A percentile compares a stretch with the other conserved stretches of the same genome.
Evolutionary conservation across 2,797 vertebrate species (phyloP).

Genomic region (Synanceia verrucosa): DNA sequence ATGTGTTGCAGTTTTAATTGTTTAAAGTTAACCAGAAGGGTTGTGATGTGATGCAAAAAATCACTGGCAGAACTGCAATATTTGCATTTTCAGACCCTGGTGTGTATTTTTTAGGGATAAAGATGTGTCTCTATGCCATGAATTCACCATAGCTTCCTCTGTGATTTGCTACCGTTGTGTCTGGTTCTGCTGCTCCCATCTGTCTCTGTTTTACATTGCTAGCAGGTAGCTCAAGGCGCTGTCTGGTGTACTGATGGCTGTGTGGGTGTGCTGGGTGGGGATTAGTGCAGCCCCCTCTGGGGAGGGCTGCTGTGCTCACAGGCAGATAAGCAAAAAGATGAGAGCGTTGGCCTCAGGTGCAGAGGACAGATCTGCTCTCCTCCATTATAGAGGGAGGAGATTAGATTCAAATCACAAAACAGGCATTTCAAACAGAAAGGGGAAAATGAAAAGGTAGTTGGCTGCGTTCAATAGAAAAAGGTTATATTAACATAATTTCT

Average conservation of each 20-base stretch:
- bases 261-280: constrained; percentile 21
- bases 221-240: constrained; percentile 66
- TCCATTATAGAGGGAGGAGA: constrained; percentile 64
- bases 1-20: background rate
- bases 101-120: constrained; percentile 2
- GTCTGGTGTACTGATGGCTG: constrained; percentile 49
- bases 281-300: constrained; percentile 48
- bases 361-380: constrained; percentile 45
- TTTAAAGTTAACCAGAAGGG: constrained; percentile 4
- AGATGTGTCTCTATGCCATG: background rate
- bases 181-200: constrained; percentile 49
- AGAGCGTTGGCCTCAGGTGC: constrained; percentile 72
- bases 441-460: constrained; percentile 23
- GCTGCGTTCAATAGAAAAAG: constrained; percentile 15
- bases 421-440: constrained; percentile 42
- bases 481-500: constrained; percentile 21
- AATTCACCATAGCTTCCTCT: background rate
- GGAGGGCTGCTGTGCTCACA: constrained; percentile 38
- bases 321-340: constrained; percentile 49
- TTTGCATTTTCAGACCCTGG: background rate
- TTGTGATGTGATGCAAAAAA: background rate
- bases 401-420: constrained; percentile 68
- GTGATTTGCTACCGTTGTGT: constrained; percentile 42
- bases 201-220: constrained; percentile 56
- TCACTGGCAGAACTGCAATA: background rate